These are phyloP conservation scores for Diarsia dahlii DNA, from an alignment of 2,888 invertebrate genomes.

Conservation along the genomic window DNA sequence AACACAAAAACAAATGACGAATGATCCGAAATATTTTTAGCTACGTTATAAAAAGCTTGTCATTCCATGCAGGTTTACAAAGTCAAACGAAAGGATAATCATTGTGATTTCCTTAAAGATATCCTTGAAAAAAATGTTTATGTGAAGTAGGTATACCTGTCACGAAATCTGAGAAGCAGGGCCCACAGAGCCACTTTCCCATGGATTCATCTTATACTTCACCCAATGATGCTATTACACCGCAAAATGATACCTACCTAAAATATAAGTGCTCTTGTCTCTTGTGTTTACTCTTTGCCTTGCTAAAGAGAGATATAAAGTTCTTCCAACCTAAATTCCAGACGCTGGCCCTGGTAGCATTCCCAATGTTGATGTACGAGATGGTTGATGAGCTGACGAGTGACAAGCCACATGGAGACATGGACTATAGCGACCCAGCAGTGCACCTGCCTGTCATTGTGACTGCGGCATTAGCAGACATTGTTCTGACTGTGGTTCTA, in stretches of 20 bases:
- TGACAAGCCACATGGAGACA: slow-evolving; percentile 58
- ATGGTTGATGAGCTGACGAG: slow-evolving; percentile 74
- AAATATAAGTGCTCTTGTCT: too few relatives aligned
- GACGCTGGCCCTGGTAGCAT: slow-evolving; percentile 76
- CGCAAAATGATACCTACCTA: background rate
- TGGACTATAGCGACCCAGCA: slow-evolving; percentile 61
- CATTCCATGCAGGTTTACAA: background rate
- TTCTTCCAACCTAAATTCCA: slow-evolving; percentile 60
- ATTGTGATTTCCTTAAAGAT: background rate
- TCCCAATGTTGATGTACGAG: slow-evolving; percentile 77
- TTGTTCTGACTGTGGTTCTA: slow-evolving; percentile 74
- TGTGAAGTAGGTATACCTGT: background rate
- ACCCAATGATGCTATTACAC: background rate
- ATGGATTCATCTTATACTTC: too few relatives aligned
- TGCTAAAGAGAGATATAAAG: background rate
- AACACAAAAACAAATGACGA: background rate
- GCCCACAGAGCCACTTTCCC: background rate
- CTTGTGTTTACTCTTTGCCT: background rate
- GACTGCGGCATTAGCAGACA: slow-evolving; percentile 72
- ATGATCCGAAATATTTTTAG: background rate
- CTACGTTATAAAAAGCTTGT: background rate
- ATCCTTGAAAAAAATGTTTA: background rate
- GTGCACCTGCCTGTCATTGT: slow-evolving; percentile 76
- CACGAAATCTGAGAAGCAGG: background rate
- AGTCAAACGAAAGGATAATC: background rate